Evolutionary conservation across 1,140 invertebrate species (phyloP), one percentile per base, ranked within the genome.

Genomic region (Whitmania pigra): DNA sequence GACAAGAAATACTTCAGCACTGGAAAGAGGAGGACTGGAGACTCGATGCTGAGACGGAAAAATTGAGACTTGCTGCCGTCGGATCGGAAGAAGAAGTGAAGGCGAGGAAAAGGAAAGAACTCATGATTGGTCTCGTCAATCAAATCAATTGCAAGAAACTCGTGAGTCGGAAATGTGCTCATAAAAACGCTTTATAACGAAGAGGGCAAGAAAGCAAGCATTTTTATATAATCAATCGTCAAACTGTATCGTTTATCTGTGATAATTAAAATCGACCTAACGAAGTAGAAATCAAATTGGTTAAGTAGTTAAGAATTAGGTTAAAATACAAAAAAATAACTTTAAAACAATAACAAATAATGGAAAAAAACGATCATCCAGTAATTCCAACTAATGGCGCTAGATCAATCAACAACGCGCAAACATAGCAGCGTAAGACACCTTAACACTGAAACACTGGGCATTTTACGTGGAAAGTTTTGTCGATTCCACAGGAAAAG

Each of bases 141-240:
- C 57, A 63, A 63, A 63, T 63, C 57, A 63, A 63, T 31, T 63
- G 57, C 57, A 63, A 63, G 22, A 63, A 63, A 63, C 29, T 63
- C 22, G 57, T 63, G 43, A 49, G 43, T 49, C 15, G 43, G 15
- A 49, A 49, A 11, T 1, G 1, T 49, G 43, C 11, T 49, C 43
- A 49, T 17, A 49, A 49, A 5, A 49, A 49, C 13, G 43, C 9
- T 49, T 49, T 17, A 11, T 49, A 17, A 15, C 43, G 43, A 49
- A 49, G 43, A 49, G 13, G 43, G 9, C 43, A 17, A 49, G 43
- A 49, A 15, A 15, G 2, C 15, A 49, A 11, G 15, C 5, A 49
- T 60, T n/a, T n/a, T n/a, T n/a, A n/a, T n/a, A n/a, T n/a, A n/a
- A n/a, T n/a, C n/a, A n/a, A n/a, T n/a, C n/a, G n/a, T n/a, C n/a